Evolutionary conservation across 2,113 vertebrate species (phyloP), one percentile per base, ranked within the genome.

Genomic region (Oriolus oriolus): DNA sequence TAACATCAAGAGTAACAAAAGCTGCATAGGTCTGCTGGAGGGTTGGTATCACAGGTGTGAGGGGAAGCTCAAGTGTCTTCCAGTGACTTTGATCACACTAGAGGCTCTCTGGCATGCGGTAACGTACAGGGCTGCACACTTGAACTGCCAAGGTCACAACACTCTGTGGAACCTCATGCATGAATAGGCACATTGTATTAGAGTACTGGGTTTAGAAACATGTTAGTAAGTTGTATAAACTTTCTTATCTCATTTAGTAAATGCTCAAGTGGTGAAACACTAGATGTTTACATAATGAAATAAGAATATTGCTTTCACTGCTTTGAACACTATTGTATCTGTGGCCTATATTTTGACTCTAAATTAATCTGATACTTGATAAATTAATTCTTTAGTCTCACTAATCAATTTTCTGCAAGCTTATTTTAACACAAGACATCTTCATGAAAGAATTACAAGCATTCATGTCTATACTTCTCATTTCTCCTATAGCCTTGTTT

Each of bases 201-300:
- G 28, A 90, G 57, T 10, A 44, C 47, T 44, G 20, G 20, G 33
- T 82, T 85, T 79, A 90, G 52, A 93, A 93, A 73, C 50, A 42
- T 53, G 80, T 56, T 76, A 73, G n/a, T 28, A 49, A 85, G 69
- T 69, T 88, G 45, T 74, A 61, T 69, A 71, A 83, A 93, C 78
- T 82, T 93, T 63, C 87, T 93, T 94, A 86, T 93, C 83, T 91
- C 70, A 24, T 56, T 33, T 35, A 76, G 50, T 84, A 88, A 93
- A 94, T 69, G 75, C 10, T 33, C 44, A 87, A 76, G 53, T 59
- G 33, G 27, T 76, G 41, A 95, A 94, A 79, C 1, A 2, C 52
- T 84, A 61, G 35, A 79, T 61, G 81, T 84, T 92, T 92, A 85
- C 35, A 52, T 42, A 93, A 65, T 21, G 57, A 82, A 93, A 71